phyloP scores from a whole-genome alignment of 1,140 invertebrate species.

The Anthonomus grandis region DNA sequence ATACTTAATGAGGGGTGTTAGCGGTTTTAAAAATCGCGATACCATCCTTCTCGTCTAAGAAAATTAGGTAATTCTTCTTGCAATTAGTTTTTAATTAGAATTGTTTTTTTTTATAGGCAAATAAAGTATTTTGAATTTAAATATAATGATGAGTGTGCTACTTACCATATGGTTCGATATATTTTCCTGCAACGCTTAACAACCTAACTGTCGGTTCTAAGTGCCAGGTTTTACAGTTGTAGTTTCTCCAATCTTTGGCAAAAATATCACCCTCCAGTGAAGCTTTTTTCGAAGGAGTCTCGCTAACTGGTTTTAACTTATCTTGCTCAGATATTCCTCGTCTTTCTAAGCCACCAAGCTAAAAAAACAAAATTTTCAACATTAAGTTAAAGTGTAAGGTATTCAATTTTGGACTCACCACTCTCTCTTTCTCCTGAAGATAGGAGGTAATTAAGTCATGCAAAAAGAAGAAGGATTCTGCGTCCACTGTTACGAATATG shows the following conservation, averaged over 20 bases:
- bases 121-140: no score
- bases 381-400: not conserved
- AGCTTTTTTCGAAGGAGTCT: slow-evolving; percentile 51
- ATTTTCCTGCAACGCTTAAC: slow-evolving; percentile 67
- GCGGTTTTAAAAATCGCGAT: no score
- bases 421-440: slow-evolving; percentile 85
- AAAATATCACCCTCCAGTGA: slow-evolving; percentile 54
- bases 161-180: slow-evolving; percentile 89
- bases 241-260: slow-evolving; percentile 87
- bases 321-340: slow-evolving; percentile 32
- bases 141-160: no score
- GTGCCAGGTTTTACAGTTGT: slow-evolving; percentile 95
- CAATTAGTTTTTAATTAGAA: no score
- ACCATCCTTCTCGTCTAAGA: no score
- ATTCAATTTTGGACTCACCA: no score
- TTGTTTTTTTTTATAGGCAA: no score
- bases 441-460: slow-evolving; percentile 96
- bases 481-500: slow-evolving; percentile 96
- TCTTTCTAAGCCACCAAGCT: slow-evolving; percentile 36
- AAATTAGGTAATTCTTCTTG: no score
- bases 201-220: slow-evolving; percentile 94
- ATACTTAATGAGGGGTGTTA: no score
- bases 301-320: slow-evolving; percentile 39
- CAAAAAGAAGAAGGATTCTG: slow-evolving; percentile 95
- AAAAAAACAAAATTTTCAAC: slow-evolving; percentile 15